phyloP scores from a whole-genome alignment of 1,140 invertebrate genomes.

The Drosophila elegans region DNA sequence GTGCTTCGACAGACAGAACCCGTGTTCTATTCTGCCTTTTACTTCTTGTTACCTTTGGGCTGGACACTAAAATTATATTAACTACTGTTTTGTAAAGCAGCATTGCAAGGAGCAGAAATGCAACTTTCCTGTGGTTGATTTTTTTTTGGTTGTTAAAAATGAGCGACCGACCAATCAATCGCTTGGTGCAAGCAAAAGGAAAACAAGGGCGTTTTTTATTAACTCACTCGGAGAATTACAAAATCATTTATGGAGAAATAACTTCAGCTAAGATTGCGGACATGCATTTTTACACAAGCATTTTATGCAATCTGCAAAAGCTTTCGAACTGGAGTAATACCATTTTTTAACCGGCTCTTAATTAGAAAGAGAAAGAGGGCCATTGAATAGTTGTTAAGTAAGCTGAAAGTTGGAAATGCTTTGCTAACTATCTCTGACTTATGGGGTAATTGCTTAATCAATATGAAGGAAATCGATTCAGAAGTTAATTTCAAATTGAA shows the following conservation, averaged over 20 bases:
- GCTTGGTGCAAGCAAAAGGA: too few species aligned
- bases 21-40: conserved; percentile 26
- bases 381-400: conserved; percentile 33
- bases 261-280: conserved; percentile 38
- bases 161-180: too few species aligned
- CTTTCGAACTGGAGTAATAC: conserved; percentile 33
- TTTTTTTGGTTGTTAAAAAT: conserved; percentile 28
- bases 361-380: conserved; percentile 12
- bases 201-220: too few species aligned
- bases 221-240: conserved; percentile 39
- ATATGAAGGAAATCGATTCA: conserved; percentile 15
- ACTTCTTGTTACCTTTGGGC: conserved; percentile 44
- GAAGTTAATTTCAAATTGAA: neutral
- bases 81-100: conserved; percentile 60
- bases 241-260: conserved; percentile 7
- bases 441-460: conserved; percentile 35
- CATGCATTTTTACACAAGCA: conserved; percentile 28
- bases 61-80: conserved; percentile 75
- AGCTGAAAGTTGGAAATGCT: conserved; percentile 17
- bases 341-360: conserved; percentile 39
- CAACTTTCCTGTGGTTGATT: conserved; percentile 47
- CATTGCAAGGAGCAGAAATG: conserved; percentile 36
- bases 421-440: conserved; percentile 12
- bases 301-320: conserved; percentile 23
- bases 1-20: neutral